These are phyloP conservation scores for Drosophila hamatofila DNA, from an alignment of 2,888 invertebrate genomes.

Conservation along the genomic window DNA sequence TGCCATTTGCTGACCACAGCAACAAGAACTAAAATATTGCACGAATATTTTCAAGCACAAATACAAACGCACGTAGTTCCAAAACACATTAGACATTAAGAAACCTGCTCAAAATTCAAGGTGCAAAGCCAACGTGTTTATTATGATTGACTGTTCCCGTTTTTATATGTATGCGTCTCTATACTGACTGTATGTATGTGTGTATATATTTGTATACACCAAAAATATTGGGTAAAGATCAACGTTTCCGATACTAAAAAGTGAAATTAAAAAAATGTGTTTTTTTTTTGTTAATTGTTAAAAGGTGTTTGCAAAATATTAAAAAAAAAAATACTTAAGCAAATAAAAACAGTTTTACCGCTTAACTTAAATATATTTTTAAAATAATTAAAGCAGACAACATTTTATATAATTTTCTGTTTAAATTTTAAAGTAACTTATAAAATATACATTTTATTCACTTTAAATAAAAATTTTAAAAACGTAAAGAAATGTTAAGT, in stretches of 20 bases:
- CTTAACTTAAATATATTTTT: no score
- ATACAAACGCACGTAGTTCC: slow-evolving; percentile 31
- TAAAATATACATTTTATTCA: no score
- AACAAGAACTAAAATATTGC: slow-evolving; percentile 60
- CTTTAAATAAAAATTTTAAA: no score
- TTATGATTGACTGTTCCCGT: slow-evolving; percentile 24
- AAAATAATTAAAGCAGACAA: no score
- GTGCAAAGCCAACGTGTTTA: slow-evolving; percentile 34
- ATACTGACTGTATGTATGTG: background rate
- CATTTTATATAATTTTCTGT: no score
- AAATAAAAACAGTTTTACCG: no score
- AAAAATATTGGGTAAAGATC: slow-evolving; percentile 3
- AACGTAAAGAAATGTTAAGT: no score
- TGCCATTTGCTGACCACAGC: slow-evolving; percentile 80
- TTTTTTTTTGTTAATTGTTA: no score
- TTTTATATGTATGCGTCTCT: background rate
- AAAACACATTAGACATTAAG: slow-evolving; percentile 36
- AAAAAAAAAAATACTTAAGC: no score
- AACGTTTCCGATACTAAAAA: slow-evolving; percentile 5
- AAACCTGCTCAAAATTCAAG: slow-evolving; percentile 43
- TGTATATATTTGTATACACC: background rate
- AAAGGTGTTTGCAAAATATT: no score
- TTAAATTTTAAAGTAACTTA: no score
- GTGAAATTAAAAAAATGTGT: background rate
- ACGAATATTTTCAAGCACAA: slow-evolving; percentile 29